phyloP scores from a whole-genome alignment of 2,113 vertebrate species.

The Gobio gobio region DNA sequence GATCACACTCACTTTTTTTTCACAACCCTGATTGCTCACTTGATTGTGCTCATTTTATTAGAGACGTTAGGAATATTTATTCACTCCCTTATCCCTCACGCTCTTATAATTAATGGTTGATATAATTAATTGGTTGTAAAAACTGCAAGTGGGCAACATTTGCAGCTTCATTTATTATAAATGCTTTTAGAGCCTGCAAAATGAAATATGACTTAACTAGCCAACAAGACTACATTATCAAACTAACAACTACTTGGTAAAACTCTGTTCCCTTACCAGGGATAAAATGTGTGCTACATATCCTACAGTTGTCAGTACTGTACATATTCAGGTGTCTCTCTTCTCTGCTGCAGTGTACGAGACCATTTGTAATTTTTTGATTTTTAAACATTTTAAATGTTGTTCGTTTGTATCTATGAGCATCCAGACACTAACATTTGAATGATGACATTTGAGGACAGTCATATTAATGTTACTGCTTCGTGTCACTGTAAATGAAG shows the following conservation, averaged over 20 bases:
- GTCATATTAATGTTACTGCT: neutral
- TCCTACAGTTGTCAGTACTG: conserved; percentile 40
- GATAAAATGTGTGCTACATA: neutral
- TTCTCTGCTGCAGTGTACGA: neutral
- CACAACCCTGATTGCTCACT: too few relatives aligned
- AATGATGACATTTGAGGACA: neutral
- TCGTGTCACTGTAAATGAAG: neutral
- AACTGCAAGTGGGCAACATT: neutral
- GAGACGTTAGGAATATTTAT: neutral
- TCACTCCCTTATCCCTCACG: neutral
- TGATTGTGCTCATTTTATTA: neutral
- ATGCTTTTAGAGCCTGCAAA: neutral
- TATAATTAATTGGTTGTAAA: neutral
- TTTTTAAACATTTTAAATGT: neutral
- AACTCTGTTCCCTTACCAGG: neutral
- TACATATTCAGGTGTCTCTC: neutral
- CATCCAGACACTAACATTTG: neutral
- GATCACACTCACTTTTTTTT: too few relatives aligned
- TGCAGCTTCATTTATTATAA: neutral
- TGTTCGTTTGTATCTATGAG: neutral
- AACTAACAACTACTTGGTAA: neutral
- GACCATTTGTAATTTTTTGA: neutral
- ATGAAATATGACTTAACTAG: neutral
- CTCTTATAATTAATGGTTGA: neutral
- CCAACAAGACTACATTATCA: neutral